These are phyloP conservation scores for Trichacis sp. DNA, from an alignment of 2,888 invertebrate genomes.

Conservation along the genomic window DNA sequence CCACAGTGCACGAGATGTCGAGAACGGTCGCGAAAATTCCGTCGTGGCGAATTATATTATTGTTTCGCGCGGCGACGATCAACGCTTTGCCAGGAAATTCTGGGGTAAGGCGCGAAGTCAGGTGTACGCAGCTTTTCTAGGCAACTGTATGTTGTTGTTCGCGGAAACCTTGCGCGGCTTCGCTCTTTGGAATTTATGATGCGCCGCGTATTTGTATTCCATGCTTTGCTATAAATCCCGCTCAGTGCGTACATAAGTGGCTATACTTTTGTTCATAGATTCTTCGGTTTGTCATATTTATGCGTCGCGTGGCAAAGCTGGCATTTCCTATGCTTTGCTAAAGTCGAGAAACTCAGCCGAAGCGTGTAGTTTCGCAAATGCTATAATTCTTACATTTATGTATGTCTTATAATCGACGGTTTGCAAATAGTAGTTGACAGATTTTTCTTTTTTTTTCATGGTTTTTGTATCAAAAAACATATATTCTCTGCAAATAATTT, in stretches of 20 bases:
- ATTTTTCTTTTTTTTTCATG: too few relatives aligned
- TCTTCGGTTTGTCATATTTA: conserved; percentile 59
- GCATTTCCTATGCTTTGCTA: conserved; percentile 7
- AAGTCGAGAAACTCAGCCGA: conserved; percentile 4
- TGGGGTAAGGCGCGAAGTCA: conserved; percentile 27
- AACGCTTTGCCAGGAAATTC: conserved; percentile 13
- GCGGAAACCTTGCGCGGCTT: conserved; percentile 39
- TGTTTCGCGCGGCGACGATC: conserved; percentile 15
- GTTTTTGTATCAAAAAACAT: too few relatives aligned
- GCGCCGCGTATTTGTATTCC: conserved; percentile 59
- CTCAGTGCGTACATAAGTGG: conserved; percentile 61
- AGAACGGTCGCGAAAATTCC: too few relatives aligned
- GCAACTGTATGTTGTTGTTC: conserved; percentile 57
- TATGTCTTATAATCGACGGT: too few relatives aligned
- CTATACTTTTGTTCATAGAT: conserved; percentile 64
- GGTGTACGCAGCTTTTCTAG: conserved; percentile 38
- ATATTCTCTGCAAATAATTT: too few relatives aligned
- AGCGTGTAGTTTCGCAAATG: conserved; percentile 14
- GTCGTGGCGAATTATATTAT: too few relatives aligned
- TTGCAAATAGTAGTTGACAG: too few relatives aligned
- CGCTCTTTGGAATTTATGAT: conserved; percentile 53
- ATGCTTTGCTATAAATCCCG: conserved; percentile 54
- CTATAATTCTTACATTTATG: too few relatives aligned
- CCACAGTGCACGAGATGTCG: too few relatives aligned
- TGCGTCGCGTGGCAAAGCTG: conserved; percentile 32